These are phyloP conservation scores for fruit fly (Drosophila melanogaster) DNA, from an alignment of 1,140 invertebrate genomes.

Conservation along the genomic window Release_6_plus_ISO1_MT NT_037436.4:6508001-6508500, in stretches of 20 bases:
- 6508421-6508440: constrained; percentile 41
- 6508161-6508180: constrained; percentile 49
- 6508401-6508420: constrained; percentile 75
- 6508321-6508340: constrained; percentile 39
- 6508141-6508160: constrained; percentile 59
- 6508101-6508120: constrained; percentile 49
- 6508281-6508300: constrained; percentile 2
- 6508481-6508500: constrained; percentile 63
- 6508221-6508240: constrained; percentile 83
- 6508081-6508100: constrained; percentile 53
- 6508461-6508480: constrained; percentile 74
- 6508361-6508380: constrained; percentile 76
- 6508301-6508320: constrained; percentile 10
- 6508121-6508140: constrained; percentile 15
- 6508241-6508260: constrained; percentile 77
- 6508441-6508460: constrained; percentile 80
- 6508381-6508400: constrained; percentile 78
- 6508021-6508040: constrained; percentile 57
- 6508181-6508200: constrained; percentile 36
- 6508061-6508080: background rate
- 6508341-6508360: constrained; percentile 68
- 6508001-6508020: constrained; percentile 33
- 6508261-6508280: constrained; percentile 55
- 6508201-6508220: constrained; percentile 77
- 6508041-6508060: constrained; percentile 53